Evolutionary conservation across 1,140 invertebrate genomes (phyloP), one percentile per base, ranked within the genome.

Genomic region (Archivesica marissinica): DNA sequence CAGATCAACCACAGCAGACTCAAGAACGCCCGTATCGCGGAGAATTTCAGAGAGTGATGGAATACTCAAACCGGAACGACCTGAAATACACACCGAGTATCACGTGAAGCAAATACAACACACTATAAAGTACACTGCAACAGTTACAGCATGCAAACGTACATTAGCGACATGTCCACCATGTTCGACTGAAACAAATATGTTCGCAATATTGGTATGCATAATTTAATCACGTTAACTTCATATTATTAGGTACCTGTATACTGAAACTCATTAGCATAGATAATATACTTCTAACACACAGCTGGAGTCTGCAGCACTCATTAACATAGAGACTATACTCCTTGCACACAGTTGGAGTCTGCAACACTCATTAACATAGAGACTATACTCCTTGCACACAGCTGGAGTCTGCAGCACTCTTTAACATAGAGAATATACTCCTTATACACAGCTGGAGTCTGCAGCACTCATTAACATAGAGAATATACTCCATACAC

Each of bases 31-130:
- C 3, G 28, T 52, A 9, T 54, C 28, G 2, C 44, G 44, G 0
- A 75, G 47, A 7, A 75, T 52, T 23, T 75, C 70, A 0, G 70
- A 75, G 7, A 75, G 35, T 6, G 70, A 75, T n/a, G 70, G 70
- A 33, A 50, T 28, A 15, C 6, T 30, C 1, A n/a, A 13, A 15
- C 23, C 13, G 6, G 1, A 20, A 9, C 70, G 70, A n/a, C 23
- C 59, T 64, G 30, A 6, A 35, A 64, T 17, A 35, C 11, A 59
- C 1, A 28, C 3, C 3, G 54, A 59, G 33, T 17, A 28, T 59
- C n/a, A n/a, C n/a, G n/a, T n/a, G 25, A 28, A 28, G 3, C 7
- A 11, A 20, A 7, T 47, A 11, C 44, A 20, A 47, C 44, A 47
- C 20, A 47, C 7, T 47, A 47, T 7, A 59, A 59, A 23, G 4